phyloP scores from a whole-genome alignment of 2,888 invertebrate genomes.

The Adelphocoris suturalis region DNA sequence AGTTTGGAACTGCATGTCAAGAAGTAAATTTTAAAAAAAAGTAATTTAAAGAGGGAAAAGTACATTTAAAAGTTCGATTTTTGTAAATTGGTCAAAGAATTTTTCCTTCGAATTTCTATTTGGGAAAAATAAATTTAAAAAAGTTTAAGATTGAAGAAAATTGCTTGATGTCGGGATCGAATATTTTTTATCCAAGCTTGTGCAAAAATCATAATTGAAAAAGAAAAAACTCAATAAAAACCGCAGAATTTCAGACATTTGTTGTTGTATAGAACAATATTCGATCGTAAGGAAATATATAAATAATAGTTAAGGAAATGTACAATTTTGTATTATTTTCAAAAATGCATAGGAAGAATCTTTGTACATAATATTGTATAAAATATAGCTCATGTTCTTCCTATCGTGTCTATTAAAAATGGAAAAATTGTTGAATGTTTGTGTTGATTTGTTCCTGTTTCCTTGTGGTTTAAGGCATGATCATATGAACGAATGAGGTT shows the following conservation, averaged over 20 bases:
- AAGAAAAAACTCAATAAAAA: not conserved
- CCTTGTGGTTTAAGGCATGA: not conserved
- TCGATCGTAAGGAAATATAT: slow-evolving; percentile 29
- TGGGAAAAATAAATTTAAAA: not conserved
- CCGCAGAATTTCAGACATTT: slow-evolving; percentile 23
- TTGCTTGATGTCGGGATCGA: slow-evolving; percentile 1
- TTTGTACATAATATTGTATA: slow-evolving; percentile 63
- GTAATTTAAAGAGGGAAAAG: too few relatives aligned
- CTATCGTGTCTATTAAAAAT: slow-evolving; percentile 73
- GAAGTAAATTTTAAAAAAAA: not conserved
- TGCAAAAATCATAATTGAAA: slow-evolving; percentile 2
- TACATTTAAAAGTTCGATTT: too few relatives aligned
- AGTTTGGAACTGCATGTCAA: not conserved
- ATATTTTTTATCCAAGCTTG: slow-evolving; percentile 41
- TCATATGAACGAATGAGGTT: too few relatives aligned
- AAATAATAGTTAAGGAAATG: slow-evolving; percentile 51
- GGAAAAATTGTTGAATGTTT: slow-evolving; percentile 54
- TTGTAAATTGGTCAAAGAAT: too few relatives aligned
- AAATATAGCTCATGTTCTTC: slow-evolving; percentile 74
- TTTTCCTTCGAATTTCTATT: too few relatives aligned
- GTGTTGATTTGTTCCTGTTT: slow-evolving; percentile 7
- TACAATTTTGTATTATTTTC: slow-evolving; percentile 65
- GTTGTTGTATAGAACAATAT: slow-evolving; percentile 61
- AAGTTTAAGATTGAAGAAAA: not conserved
- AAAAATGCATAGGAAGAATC: slow-evolving; percentile 65